Evolutionary conservation across 2,113 vertebrate species (phyloP).

Genomic region (Tapirus terrestris): DNA sequence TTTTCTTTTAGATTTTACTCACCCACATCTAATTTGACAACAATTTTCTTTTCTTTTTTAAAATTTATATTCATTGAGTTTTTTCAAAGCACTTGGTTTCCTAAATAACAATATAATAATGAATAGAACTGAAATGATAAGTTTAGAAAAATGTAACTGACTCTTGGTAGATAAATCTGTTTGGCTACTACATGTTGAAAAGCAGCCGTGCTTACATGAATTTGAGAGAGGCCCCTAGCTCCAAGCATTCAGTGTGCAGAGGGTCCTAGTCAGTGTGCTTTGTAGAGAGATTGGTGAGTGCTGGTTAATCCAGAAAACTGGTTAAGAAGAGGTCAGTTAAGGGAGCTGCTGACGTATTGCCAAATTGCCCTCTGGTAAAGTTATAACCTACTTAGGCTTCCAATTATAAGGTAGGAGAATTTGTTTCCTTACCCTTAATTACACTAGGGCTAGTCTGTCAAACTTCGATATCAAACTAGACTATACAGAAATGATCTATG

Average conservation of each 20-base stretch:
- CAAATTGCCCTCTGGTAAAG: background rate
- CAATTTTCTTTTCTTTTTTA: background rate
- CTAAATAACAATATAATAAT: background rate
- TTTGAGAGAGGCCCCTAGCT: background rate
- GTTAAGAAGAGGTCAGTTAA: background rate
- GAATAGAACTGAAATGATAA: background rate
- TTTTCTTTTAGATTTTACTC: slow-evolving; percentile 31
- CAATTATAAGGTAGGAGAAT: background rate
- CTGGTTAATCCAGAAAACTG: background rate
- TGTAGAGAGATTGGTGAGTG: background rate
- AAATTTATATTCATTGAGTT: background rate
- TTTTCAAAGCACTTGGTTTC: background rate
- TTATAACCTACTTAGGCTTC: background rate
- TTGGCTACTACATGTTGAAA: background rate
- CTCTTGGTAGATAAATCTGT: background rate
- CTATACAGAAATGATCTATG: background rate
- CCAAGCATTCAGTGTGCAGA: background rate
- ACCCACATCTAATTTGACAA: background rate
- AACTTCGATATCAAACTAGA: background rate
- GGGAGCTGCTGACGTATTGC: background rate
- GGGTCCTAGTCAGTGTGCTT: background rate
- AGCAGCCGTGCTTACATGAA: background rate
- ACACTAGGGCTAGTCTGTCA: background rate
- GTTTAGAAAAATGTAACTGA: background rate
- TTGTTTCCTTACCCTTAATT: background rate